Conservation (phyloP, 2,113 vertebrate genomes). For the Phyllostomus hastatus region DNA sequence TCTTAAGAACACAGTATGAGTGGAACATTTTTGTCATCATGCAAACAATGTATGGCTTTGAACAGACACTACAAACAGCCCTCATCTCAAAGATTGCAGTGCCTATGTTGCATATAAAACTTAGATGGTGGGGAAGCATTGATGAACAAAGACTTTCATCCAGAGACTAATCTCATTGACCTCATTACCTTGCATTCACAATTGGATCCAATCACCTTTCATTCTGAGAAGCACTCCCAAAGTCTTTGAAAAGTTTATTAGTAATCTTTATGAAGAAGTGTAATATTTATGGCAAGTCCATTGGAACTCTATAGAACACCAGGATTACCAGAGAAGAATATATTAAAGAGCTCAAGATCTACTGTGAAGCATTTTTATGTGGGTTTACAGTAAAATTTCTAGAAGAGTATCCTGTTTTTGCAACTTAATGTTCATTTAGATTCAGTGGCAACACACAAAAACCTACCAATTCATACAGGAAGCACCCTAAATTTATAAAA, state of each 20-base stretch:
- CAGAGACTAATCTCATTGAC: conserved; percentile 75
- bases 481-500: conserved; percentile 76
- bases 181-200: conserved; percentile 79
- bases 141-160: conserved; percentile 76
- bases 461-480: conserved; percentile 81
- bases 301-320: conserved; percentile 80
- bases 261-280: conserved; percentile 70
- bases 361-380: conserved; percentile 82
- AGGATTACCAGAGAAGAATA: conserved; percentile 74
- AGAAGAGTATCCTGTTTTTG: conserved; percentile 73
- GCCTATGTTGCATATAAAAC: conserved; percentile 74
- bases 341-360: conserved; percentile 79
- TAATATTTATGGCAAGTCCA: conserved; percentile 82
- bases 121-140: conserved; percentile 76
- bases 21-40: conserved; percentile 60
- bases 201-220: conserved; percentile 81
- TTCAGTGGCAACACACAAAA: conserved; percentile 80
- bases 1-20: background rate
- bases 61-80: conserved; percentile 72
- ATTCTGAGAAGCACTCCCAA: conserved; percentile 77
- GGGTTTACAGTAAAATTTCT: conserved; percentile 79
- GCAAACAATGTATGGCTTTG: conserved; percentile 79
- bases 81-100: conserved; percentile 75
- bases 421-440: conserved; percentile 78
- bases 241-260: conserved; percentile 82